Evolutionary conservation across 2,797 vertebrate species (phyloP).

Genomic region (Falco cherrug): DNA sequence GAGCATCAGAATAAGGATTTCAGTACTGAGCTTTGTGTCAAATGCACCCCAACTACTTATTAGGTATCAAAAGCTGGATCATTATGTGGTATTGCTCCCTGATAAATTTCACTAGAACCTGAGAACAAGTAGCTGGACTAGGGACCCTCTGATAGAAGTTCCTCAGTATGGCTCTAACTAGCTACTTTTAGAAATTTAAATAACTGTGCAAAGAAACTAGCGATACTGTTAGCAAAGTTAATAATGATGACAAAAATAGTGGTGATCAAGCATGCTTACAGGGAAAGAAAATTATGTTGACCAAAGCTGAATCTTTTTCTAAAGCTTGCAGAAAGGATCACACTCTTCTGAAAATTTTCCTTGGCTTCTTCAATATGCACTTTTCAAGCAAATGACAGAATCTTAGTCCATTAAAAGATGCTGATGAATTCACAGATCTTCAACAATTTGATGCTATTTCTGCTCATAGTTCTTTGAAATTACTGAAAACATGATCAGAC

Average conservation of each 20-base stretch:
- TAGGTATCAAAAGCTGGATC: not conserved
- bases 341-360: not conserved
- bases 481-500: not conserved
- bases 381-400: not conserved
- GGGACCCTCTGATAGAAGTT: not conserved
- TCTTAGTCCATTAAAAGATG: not conserved
- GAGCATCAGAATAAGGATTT: not conserved
- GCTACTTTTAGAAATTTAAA: not conserved
- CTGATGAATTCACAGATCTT: not conserved
- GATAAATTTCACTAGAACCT: not conserved
- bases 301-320: not conserved
- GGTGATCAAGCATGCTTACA: not conserved
- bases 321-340: not conserved
- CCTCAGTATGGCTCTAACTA: not conserved
- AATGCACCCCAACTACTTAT: not conserved
- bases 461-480: not conserved
- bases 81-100: not conserved
- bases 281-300: not conserved
- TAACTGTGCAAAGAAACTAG: not conserved
- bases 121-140: not conserved
- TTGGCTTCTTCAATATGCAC: not conserved
- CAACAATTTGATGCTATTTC: not conserved
- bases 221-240: not conserved
- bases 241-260: not conserved
- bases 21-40: not conserved